Base-by-base conservation (phyloP, 1,140 invertebrate species). In the Lasaia peninsularis region DNA sequence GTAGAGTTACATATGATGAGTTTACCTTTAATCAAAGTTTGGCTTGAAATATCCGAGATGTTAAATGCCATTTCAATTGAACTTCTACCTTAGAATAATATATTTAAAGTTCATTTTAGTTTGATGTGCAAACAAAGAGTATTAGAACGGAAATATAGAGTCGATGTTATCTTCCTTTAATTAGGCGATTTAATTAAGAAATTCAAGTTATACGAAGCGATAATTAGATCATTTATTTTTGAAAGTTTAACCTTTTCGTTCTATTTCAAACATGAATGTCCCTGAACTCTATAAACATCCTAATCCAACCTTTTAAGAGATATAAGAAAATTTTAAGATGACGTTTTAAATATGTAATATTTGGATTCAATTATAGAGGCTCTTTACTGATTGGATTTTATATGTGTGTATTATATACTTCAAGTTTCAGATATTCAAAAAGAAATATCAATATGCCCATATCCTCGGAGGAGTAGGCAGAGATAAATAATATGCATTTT, bases 121-220 rank as follows among this genome's bases (percentile, higher is more conserved):
- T 8, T 52, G 31, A 11, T 9, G 0, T 9, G 14, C 12, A 12
- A 52, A 71, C 60, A 69, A 72, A 78, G 80, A 65, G 62, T 57
- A 63, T 73, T 63, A 72, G 69, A 77, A 84, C 77, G 77, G 78
- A 79, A 78, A 71, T 65, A 33, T 49, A 16, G 9, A 31, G 44
- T 48, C n/a, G 62, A 78, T 77, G 56, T 52, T 80, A 82, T 82
- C 62, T 58, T 40, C 59, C 56, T 79, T 80, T 81, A 84, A 84
- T 84, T 81, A 84, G 72, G 58, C 52, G 65, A 40, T 69, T 74
- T 84, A 81, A 84, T 84, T 80, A 81, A 79, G 76, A 78, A 77
- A 73, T 71, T 62, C 57, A 57, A 66, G 63, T 59, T 61, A 57
- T 56, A 51, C 52, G 20, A 67, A 69, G 75, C 68, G 74, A 79